These are phyloP conservation scores for Agrochola macilenta DNA, from an alignment of 2,888 invertebrate species.

Conservation along the genomic window DNA sequence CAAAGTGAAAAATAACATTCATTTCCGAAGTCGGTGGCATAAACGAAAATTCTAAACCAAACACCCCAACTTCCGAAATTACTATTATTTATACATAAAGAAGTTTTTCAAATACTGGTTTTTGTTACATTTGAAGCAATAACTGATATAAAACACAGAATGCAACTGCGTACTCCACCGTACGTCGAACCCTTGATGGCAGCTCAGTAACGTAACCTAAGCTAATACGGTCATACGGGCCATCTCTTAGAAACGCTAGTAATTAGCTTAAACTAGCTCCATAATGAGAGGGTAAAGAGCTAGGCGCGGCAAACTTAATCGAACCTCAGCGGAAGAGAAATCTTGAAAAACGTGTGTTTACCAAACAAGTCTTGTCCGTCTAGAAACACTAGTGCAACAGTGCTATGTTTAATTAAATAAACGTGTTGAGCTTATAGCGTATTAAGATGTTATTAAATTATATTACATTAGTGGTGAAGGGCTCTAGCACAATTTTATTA, in stretches of 20 bases:
- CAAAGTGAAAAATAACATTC: no score
- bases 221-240: constrained; percentile 7
- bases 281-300: constrained; percentile 56
- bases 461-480: neutral
- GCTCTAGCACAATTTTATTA: neutral
- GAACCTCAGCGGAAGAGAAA: constrained; percentile 73
- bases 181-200: neutral
- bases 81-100: neutral
- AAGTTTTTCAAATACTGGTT: neutral
- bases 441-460: neutral
- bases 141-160: neutral
- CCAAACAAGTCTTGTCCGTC: constrained; percentile 57
- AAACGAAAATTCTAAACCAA: no score
- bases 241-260: constrained; percentile 50
- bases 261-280: constrained; percentile 41
- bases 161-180: neutral
- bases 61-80: no score
- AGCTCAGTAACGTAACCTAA: neutral
- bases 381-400: constrained; percentile 33
- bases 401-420: constrained; percentile 22
- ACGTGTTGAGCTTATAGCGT: constrained; percentile 17
- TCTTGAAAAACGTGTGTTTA: constrained; percentile 70
- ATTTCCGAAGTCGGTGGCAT: no score
- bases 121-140: neutral
- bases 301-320: constrained; percentile 58